Conservation (phyloP, 2,888 invertebrate species). For the Aphodius sticticus region DNA sequence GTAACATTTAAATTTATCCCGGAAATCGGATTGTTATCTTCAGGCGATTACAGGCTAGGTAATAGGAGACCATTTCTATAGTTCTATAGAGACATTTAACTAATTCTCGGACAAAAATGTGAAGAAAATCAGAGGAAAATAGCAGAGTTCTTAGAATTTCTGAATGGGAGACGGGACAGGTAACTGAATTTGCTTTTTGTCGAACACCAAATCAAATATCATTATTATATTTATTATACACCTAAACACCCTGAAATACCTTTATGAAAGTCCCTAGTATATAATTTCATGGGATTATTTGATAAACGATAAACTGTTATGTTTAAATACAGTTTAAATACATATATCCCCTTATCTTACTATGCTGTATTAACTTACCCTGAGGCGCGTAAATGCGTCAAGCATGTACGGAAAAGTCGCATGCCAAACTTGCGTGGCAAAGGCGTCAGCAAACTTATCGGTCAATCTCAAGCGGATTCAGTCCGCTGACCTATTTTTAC, state of each 20-base stretch:
- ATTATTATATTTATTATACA: too few species aligned
- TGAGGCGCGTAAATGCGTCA: not conserved
- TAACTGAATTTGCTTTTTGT: too few species aligned
- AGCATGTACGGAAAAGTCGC: not conserved
- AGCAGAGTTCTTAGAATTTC: too few species aligned
- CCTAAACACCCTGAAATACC: not conserved
- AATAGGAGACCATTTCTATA: too few species aligned
- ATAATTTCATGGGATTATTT: not conserved
- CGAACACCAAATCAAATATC: too few species aligned
- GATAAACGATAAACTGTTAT: not conserved
- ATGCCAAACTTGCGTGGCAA: not conserved
- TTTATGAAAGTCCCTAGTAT: not conserved
- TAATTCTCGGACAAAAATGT: too few species aligned
- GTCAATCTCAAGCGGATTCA: not conserved
- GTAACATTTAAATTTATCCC: not conserved
- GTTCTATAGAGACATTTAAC: too few species aligned
- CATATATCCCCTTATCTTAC: not conserved
- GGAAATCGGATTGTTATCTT: not conserved
- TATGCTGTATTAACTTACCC: not conserved
- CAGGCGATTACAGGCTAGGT: too few species aligned
- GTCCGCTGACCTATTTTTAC: not conserved
- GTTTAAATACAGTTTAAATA: slow-evolving; percentile 4
- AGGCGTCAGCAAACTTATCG: not conserved
- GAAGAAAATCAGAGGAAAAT: too few species aligned
- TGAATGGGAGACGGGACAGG: too few species aligned